Percentiles rank a stretch among this genome's conserved stretches.
These are phyloP conservation scores for Drosophila nigritarsus DNA, from an alignment of 2,888 invertebrate species.

Conservation along the genomic window DNA sequence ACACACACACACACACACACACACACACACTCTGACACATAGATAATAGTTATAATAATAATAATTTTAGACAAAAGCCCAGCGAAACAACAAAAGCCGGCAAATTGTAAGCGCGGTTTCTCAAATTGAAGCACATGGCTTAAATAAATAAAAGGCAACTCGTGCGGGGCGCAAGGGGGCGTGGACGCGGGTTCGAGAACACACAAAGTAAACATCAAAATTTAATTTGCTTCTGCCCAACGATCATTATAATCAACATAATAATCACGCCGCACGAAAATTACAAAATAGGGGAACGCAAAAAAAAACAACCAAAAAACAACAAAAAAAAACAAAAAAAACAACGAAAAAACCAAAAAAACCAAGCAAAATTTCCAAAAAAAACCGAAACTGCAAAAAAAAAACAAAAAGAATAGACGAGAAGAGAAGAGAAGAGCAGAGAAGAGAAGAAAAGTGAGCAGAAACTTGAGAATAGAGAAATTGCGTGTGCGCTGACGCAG, in stretches of 20 bases:
- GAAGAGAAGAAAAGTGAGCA: neutral
- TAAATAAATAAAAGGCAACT: conserved; percentile 47
- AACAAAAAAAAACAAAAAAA: conserved; percentile 9
- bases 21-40: neutral
- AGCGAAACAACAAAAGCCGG: conserved; percentile 45
- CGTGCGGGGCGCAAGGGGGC: neutral
- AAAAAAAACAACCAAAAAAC: conserved; percentile 16
- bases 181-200: neutral
- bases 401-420: conserved; percentile 11
- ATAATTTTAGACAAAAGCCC: conserved; percentile 50
- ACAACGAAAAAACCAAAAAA: too few relatives aligned
- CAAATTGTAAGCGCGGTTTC: conserved; percentile 47
- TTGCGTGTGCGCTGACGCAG: conserved; percentile 73
- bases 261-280: conserved; percentile 49
- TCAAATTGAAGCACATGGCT: conserved; percentile 66
- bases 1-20: neutral
- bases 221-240: conserved; percentile 56
- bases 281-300: conserved; percentile 31
- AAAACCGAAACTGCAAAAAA: neutral
- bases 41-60: conserved; percentile 23
- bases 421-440: neutral
- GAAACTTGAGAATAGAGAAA: conserved; percentile 44
- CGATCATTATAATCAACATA: conserved; percentile 57
- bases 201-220: conserved; percentile 69
- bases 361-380: neutral